Evolutionary conservation across 2,113 vertebrate species (phyloP), one percentile per base, ranked within the genome.

Genomic region (Pteruthius melanotis): DNA sequence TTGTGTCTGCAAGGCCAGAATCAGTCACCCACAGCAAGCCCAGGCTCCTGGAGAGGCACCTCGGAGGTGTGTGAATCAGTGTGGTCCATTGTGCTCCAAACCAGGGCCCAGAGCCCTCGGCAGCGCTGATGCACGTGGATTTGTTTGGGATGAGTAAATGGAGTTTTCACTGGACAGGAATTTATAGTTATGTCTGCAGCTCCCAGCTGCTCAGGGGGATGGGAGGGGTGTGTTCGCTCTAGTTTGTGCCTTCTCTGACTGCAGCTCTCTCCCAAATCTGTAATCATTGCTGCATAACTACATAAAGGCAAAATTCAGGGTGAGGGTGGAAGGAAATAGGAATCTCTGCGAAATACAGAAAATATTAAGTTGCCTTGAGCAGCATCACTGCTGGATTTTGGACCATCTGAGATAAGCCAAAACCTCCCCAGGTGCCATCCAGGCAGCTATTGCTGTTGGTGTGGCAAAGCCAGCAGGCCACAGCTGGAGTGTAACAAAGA

Each of bases 61-160:
- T 39, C n/a, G 7, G 70, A 54, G 37, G 6, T 13, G 35, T 11
- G 40, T 27, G 54, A 47, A 26, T 54, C 88, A 11, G 6, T 13
- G 50, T 27, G 75, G 52, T 8, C 50, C 56, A 6, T 0, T 13
- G 79, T 77, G 91, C n/a, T 57, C 68, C 75, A 53, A n/a, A 71
- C 45, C 42, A 83, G 44, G 68, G 33, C 47, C 66, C 45, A 27
- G 70, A 64, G 65, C 74, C 61, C 49, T 23, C 7, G 7, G 87
- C 77, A 53, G 0, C 42, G 74, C 40, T 64, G 91, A 53, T 1
- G 1, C 49, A 17, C 1, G 0, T 11, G 45, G 54, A 33, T 79
- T 79, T 95, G 54, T 80, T 88, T 90, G 63, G 87, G 63, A 39
- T 90, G 63, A 91, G 71, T 85, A 93, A 95, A 95, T 16, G 14